Evolutionary conservation across 2,113 vertebrate species (phyloP).

Genomic region (Plotosus lineatus): DNA sequence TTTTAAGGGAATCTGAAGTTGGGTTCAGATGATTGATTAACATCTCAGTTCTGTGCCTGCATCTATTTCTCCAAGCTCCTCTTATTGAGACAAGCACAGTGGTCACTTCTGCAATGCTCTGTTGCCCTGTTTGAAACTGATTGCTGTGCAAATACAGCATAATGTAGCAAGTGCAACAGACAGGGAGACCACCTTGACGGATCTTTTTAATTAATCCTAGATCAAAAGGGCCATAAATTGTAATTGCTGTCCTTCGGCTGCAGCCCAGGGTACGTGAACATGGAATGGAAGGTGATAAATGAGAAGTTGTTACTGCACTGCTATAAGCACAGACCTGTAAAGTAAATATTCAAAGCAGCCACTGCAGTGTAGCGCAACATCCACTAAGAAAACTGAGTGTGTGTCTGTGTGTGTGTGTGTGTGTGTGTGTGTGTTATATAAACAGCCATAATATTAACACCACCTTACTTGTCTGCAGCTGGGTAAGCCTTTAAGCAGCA

Average conservation of each 20-base stretch:
- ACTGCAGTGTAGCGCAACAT: conserved; percentile 9
- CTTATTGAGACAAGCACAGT: neutral
- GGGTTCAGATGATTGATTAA: neutral
- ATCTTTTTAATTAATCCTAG: conserved; percentile 55
- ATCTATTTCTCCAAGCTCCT: neutral
- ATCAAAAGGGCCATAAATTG: conserved; percentile 57
- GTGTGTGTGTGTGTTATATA: too few species aligned
- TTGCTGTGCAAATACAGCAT: conserved; percentile 33
- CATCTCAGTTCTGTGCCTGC: neutral
- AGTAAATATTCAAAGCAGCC: conserved; percentile 55
- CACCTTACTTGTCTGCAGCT: too few species aligned
- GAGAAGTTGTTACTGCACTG: conserved; percentile 49
- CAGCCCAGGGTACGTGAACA: conserved; percentile 42
- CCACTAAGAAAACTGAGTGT: neutral
- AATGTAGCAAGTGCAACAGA: conserved; percentile 27
- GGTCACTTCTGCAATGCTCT: neutral
- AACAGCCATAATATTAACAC: too few species aligned
- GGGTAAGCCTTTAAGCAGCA: too few species aligned
- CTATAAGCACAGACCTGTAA: conserved; percentile 40
- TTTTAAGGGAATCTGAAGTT: neutral
- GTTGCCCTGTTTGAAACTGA: neutral
- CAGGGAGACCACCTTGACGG: conserved; percentile 45
- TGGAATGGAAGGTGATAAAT: conserved; percentile 45
- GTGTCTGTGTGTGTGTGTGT: too few species aligned
- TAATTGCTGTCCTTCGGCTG: conserved; percentile 51